A percentile compares a stretch with the other conserved stretches of the same genome.
Conservation (phyloP, 2,888 invertebrate genomes). For the Fragum fragum region DNA sequence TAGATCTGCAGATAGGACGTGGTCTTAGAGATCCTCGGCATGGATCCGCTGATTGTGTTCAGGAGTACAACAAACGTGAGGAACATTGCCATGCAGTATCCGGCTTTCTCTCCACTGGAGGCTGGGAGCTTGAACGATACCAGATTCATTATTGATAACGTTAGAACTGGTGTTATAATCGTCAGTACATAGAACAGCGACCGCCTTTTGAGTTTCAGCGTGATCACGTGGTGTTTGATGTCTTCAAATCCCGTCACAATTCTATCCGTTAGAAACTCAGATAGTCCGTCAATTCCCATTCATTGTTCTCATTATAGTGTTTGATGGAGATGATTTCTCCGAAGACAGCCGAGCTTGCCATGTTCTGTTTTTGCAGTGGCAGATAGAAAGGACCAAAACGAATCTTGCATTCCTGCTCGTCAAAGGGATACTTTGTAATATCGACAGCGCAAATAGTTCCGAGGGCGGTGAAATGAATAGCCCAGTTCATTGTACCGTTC, state of each 20-base stretch:
- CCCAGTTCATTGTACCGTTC: neutral
- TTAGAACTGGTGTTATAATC: slow-evolving; percentile 26
- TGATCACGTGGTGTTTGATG: neutral
- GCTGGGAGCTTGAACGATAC: slow-evolving; percentile 39
- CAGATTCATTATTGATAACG: slow-evolving; percentile 40
- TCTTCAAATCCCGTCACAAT: neutral
- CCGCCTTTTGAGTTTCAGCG: slow-evolving; percentile 17
- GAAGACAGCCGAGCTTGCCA: neutral
- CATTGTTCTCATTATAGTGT: slow-evolving; percentile 23
- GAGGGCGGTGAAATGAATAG: slow-evolving; percentile 10
- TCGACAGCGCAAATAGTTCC: slow-evolving; percentile 31
- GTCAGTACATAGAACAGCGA: slow-evolving; percentile 45
- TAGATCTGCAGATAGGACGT: slow-evolving; percentile 43
- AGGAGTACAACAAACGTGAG: slow-evolving; percentile 38
- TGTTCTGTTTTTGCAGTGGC: neutral
- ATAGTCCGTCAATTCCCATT: slow-evolving; percentile 31
- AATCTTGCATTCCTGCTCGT: slow-evolving; percentile 28
- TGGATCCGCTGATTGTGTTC: slow-evolving; percentile 37
- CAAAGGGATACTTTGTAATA: slow-evolving; percentile 42
- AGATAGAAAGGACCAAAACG: slow-evolving; percentile 1
- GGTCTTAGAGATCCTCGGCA: slow-evolving; percentile 41
- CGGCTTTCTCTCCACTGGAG: slow-evolving; percentile 35
- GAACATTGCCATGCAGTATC: slow-evolving; percentile 38
- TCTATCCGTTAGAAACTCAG: neutral
- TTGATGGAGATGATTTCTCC: neutral